phyloP scores from a whole-genome alignment of 2,797 vertebrate species.

The Leptatherina wallacei region DNA sequence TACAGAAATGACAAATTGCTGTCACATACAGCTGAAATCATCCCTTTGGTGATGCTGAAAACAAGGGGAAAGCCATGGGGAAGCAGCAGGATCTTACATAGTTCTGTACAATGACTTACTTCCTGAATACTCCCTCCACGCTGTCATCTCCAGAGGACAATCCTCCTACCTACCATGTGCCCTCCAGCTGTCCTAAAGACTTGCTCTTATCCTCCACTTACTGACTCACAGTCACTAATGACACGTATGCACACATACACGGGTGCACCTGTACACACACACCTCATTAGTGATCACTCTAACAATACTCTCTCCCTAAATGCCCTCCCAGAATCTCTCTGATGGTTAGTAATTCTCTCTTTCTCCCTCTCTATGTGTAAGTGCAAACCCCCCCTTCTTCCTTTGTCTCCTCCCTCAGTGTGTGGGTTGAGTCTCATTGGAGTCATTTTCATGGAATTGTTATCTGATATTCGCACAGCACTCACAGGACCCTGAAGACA shows the following conservation, averaged over 20 bases:
- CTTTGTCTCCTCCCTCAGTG: neutral
- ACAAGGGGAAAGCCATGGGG: neutral
- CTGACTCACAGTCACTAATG: conserved; percentile 51
- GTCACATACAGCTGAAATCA: conserved; percentile 14
- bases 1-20: neutral
- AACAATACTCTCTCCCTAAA: conserved; percentile 62
- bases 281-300: conserved; percentile 65
- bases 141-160: conserved; percentile 63
- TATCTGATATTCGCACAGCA: conserved; percentile 48
- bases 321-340: conserved; percentile 55
- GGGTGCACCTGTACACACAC: conserved; percentile 35
- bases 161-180: conserved; percentile 60
- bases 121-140: conserved; percentile 16
- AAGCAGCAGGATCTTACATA: neutral
- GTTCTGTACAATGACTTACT: conserved; percentile 10
- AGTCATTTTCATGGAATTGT: conserved; percentile 61
- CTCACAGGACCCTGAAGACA: conserved; percentile 18
- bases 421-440: conserved; percentile 49
- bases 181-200: conserved; percentile 62
- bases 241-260: conserved; percentile 45
- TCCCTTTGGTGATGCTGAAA: conserved; percentile 23
- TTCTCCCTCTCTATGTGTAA: conserved; percentile 29
- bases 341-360: conserved; percentile 59
- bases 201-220: conserved; percentile 60
- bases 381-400: neutral